Evolutionary conservation across 2,113 vertebrate genomes (phyloP).

Genomic region (Heterocephalus glaber): DNA sequence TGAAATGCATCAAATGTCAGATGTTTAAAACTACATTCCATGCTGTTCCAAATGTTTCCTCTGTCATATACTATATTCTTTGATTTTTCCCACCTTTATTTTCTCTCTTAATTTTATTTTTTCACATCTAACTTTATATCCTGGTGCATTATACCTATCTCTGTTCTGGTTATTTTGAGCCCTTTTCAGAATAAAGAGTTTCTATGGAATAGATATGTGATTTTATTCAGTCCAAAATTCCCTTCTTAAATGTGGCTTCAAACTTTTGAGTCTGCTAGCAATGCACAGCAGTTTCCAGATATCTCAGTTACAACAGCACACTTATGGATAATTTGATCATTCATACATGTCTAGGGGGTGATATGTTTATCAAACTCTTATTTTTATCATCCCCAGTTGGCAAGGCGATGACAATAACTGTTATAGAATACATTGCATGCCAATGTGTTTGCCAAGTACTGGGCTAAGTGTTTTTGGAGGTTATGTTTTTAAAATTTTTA

Average conservation of each 20-base stretch:
- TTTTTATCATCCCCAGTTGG: not conserved
- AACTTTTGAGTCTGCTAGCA: not conserved
- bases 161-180: not conserved
- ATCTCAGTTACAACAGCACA: not conserved
- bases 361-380: not conserved
- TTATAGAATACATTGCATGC: not conserved
- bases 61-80: not conserved
- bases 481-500: not conserved
- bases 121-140: slow-evolving; percentile 23
- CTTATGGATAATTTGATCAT: not conserved
- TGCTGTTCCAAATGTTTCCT: slow-evolving; percentile 5
- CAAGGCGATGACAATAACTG: not conserved
- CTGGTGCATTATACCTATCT: not conserved
- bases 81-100: slow-evolving; percentile 18
- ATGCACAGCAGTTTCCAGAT: not conserved
- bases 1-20: slow-evolving; percentile 31
- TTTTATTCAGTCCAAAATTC: slow-evolving; percentile 29
- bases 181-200: not conserved
- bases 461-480: not conserved
- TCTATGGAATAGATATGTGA: slow-evolving; percentile 24
- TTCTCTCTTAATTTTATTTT: slow-evolving; percentile 26
- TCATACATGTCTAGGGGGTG: not conserved
- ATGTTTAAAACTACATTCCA: slow-evolving; percentile 4
- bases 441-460: no score
- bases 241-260: not conserved